phyloP scores from a whole-genome alignment of 2,888 invertebrate species.

The Cerceris ruficornis region DNA sequence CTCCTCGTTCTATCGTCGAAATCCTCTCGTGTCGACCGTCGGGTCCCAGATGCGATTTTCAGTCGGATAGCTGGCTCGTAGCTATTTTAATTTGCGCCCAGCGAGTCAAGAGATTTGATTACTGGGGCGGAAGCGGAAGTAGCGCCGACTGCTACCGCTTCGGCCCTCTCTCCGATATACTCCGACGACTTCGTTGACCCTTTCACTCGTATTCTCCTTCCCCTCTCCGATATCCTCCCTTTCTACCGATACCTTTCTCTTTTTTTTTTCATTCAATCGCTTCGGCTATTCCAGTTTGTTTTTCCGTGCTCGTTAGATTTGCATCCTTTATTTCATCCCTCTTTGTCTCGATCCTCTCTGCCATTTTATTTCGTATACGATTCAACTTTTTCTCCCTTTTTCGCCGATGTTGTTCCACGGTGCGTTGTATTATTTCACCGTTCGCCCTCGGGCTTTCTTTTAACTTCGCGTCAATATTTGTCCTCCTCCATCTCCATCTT shows the following conservation, averaged over 20 bases:
- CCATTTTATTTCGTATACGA: neutral
- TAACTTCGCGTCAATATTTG: neutral
- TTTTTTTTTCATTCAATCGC: neutral
- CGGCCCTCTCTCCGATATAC: conserved; percentile 34
- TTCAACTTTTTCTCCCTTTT: neutral
- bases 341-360: neutral
- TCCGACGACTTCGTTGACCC: conserved; percentile 15
- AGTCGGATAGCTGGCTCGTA: conserved; percentile 41
- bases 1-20: neutral
- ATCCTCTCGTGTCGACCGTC: neutral
- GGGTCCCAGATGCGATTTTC: conserved; percentile 21
- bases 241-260: neutral
- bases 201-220: conserved; percentile 8
- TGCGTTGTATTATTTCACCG: neutral
- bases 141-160: conserved; percentile 71
- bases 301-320: neutral
- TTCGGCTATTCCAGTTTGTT: neutral
- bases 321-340: conserved; percentile 12
- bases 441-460: neutral
- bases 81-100: conserved; percentile 72
- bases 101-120: conserved; percentile 77
- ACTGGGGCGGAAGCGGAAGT: conserved; percentile 74
- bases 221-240: conserved; percentile 12
- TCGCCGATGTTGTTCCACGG: neutral
- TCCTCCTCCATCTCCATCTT: neutral